Evolutionary conservation across 2,888 invertebrate species (phyloP).

Genomic region (Macrostomum cliftonense): DNA sequence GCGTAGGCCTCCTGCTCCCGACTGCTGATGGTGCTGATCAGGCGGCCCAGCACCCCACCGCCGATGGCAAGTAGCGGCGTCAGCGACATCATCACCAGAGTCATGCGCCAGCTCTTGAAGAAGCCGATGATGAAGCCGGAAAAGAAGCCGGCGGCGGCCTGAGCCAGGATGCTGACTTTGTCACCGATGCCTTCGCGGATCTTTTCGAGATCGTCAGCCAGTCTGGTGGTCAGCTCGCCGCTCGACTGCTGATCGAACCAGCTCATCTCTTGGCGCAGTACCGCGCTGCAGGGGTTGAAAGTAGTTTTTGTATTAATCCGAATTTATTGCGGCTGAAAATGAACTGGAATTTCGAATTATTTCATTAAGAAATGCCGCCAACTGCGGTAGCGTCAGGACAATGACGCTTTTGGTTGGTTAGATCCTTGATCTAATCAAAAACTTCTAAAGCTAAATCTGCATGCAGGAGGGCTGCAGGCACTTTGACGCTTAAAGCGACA

Average conservation of each 20-base stretch:
- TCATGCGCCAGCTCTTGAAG: constrained; percentile 42
- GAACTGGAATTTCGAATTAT: too few species aligned
- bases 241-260: constrained; percentile 29
- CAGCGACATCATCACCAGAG: constrained; percentile 42
- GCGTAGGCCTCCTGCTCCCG: constrained; percentile 46
- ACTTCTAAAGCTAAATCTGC: too few species aligned
- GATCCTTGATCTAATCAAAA: too few species aligned
- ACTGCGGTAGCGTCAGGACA: too few species aligned
- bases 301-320: too few species aligned
- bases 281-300: constrained; percentile 18
- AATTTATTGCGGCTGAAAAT: too few species aligned
- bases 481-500: too few species aligned
- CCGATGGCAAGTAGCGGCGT: constrained; percentile 37
- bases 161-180: constrained; percentile 39
- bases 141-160: constrained; percentile 36
- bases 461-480: too few species aligned
- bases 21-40: constrained; percentile 15
- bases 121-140: constrained; percentile 40
- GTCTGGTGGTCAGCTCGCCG: constrained; percentile 24
- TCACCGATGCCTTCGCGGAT: constrained; percentile 42
- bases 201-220: constrained; percentile 39
- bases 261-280: constrained; percentile 23
- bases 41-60: constrained; percentile 16
- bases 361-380: too few species aligned
- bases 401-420: too few species aligned